phyloP scores from a whole-genome alignment of 2,797 vertebrate species.

The Eleutherodactylus coqui region DNA sequence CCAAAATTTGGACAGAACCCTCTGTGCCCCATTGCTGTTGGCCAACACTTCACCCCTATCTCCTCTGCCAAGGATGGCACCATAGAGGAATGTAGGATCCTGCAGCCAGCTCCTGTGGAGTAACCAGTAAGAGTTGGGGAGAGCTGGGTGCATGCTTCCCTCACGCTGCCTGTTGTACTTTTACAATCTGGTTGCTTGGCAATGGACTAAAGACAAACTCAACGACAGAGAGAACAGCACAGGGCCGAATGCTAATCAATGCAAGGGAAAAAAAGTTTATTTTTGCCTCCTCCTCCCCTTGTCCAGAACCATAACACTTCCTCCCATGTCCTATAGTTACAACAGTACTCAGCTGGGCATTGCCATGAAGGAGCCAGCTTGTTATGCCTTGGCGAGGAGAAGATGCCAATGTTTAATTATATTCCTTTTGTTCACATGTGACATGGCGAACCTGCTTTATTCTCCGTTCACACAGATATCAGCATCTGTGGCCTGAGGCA shows the following conservation, averaged over 20 bases:
- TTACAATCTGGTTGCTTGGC: conserved; percentile 63
- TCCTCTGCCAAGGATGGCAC: conserved; percentile 21
- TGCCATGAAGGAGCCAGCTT: background rate
- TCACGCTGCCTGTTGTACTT: conserved; percentile 56
- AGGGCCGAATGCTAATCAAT: conserved; percentile 58
- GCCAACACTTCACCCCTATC: conserved; percentile 1
- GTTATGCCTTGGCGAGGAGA: background rate
- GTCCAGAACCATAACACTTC: conserved; percentile 4
- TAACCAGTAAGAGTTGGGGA: conserved; percentile 44
- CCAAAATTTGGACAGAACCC: conserved; percentile 32
- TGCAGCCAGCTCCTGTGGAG: conserved; percentile 45
- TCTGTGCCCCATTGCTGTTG: conserved; percentile 4
- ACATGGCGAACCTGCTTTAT: background rate
- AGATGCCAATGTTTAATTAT: background rate
- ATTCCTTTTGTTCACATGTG: background rate
- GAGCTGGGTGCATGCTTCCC: conserved; percentile 59
- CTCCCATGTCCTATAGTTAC: conserved; percentile 20
- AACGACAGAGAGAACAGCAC: conserved; percentile 46
- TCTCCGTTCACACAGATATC: conserved; percentile 31
- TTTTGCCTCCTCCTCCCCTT: conserved; percentile 45
- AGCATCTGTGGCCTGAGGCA: conserved; percentile 14
- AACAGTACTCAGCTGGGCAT: background rate
- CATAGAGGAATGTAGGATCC: conserved; percentile 46
- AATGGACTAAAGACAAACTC: conserved; percentile 58
- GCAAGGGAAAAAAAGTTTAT: conserved; percentile 60